phyloP scores from a whole-genome alignment of 30 jellyfish, hydroid and myxozoan species.

The Clytia hemisphaerica region DNA sequence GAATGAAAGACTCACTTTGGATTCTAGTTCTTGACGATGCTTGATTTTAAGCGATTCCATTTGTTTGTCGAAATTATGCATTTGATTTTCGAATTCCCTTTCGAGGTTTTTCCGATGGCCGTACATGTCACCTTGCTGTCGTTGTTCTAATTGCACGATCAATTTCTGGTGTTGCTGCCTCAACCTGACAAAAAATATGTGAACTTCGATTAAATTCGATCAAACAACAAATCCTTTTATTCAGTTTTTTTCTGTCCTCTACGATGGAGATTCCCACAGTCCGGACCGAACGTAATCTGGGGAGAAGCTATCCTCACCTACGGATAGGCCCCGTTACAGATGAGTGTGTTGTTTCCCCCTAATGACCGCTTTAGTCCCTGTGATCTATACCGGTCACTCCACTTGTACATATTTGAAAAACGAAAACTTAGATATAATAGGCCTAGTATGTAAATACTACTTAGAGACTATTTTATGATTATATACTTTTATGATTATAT shows the following conservation, averaged over 20 bases:
- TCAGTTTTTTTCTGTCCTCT: background rate
- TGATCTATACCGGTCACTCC: no score
- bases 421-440: no score
- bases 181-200: slow-evolving; percentile 17
- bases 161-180: slow-evolving; percentile 96
- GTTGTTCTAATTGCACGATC: slow-evolving; percentile 62
- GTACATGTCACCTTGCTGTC: slow-evolving; percentile 88
- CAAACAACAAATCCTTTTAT: background rate
- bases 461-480: no score
- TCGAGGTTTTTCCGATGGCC: slow-evolving; percentile 85
- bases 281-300: no score
- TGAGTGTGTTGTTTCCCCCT: no score
- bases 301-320: no score
- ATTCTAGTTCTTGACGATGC: slow-evolving; percentile 82
- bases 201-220: background rate
- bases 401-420: no score
- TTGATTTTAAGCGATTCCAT: slow-evolving; percentile 82
- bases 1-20: slow-evolving; percentile 44
- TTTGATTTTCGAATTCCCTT: slow-evolving; percentile 91
- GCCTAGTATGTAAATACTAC: no score
- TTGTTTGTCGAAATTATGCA: slow-evolving; percentile 94
- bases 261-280: no score
- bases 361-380: background rate
- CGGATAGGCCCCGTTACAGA: no score
- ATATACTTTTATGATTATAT: no score